Percentiles rank a stretch among this genome's conserved stretches.
These are phyloP conservation scores for Thecocarcelia acutangulata DNA, from an alignment of 2,888 invertebrate genomes.

Conservation along the genomic window DNA sequence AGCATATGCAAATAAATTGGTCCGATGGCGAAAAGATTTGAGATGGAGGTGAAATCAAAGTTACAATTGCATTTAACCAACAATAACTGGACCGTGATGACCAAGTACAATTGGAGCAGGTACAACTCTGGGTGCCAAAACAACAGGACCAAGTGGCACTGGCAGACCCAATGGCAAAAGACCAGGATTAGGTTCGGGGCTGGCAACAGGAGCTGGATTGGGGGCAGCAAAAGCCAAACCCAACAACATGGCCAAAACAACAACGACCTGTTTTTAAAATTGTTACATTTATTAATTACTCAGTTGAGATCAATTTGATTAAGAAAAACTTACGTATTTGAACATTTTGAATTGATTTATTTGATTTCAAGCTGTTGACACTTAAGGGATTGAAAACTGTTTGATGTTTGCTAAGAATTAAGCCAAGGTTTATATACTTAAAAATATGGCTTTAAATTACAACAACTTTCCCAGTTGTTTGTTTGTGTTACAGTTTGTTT, in stretches of 20 bases:
- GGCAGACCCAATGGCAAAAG: conserved; percentile 47
- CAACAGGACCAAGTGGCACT: conserved; percentile 47
- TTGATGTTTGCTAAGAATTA: conserved; percentile 66
- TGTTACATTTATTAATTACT: not conserved
- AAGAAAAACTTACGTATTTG: conserved; percentile 79
- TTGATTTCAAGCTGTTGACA: conserved; percentile 51
- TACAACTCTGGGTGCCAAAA: conserved; percentile 53
- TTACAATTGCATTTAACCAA: conserved; percentile 36
- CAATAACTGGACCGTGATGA: conserved; percentile 60
- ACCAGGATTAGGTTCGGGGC: conserved; percentile 60
- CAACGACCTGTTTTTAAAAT: conserved; percentile 80
- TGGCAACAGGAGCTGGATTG: conserved; percentile 67
- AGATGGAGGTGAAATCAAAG: too few relatives aligned
- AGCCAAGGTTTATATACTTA: conserved; percentile 67
- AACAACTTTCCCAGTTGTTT: not conserved
- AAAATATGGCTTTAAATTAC: not conserved
- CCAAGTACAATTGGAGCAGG: conserved; percentile 38
- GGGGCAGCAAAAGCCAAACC: conserved; percentile 83
- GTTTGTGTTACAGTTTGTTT: conserved; percentile 35
- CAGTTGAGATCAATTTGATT: too few relatives aligned
- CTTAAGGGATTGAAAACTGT: conserved; percentile 62
- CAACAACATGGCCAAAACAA: conserved; percentile 84
- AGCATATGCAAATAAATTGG: too few relatives aligned
- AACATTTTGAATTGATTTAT: conserved; percentile 76
- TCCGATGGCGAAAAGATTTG: too few relatives aligned